Evolutionary conservation across 2,888 invertebrate genomes (phyloP).

Genomic region (Cremastinae sp.): DNA sequence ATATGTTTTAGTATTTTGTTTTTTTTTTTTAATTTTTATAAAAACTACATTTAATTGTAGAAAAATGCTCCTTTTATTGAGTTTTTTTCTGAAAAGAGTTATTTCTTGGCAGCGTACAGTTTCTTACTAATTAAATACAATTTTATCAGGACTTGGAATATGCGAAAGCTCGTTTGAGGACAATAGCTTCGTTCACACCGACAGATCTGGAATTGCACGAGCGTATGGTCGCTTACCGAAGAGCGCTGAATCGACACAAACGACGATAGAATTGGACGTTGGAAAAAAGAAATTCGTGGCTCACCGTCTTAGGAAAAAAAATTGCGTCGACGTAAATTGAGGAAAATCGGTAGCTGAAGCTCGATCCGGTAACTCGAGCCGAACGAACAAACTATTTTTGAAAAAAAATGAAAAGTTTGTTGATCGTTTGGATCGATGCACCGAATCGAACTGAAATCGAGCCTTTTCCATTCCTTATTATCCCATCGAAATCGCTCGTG

Average conservation of each 20-base stretch:
- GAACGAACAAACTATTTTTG: slow-evolving; percentile 79
- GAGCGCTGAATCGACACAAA: slow-evolving; percentile 54
- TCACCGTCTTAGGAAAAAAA: too few species aligned
- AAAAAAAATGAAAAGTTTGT: slow-evolving; percentile 76
- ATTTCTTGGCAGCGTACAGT: too few species aligned
- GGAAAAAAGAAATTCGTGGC: too few species aligned
- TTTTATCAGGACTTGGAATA: slow-evolving; percentile 72
- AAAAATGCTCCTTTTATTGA: too few species aligned
- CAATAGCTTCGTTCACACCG: slow-evolving; percentile 74
- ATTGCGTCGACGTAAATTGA: too few species aligned
- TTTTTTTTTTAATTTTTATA: slow-evolving; percentile 1
- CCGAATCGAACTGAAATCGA: slow-evolving; percentile 64
- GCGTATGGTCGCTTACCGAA: slow-evolving; percentile 69
- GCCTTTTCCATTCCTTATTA: too few species aligned
- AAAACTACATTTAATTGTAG: neutral
- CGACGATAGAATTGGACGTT: slow-evolving; percentile 22
- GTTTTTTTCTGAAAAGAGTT: too few species aligned
- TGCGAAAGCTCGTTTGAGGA: slow-evolving; percentile 74
- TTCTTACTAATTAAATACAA: too few species aligned
- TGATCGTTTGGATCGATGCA: slow-evolving; percentile 80
- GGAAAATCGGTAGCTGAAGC: too few species aligned
- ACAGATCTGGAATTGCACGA: slow-evolving; percentile 75
- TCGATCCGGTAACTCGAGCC: slow-evolving; percentile 79
- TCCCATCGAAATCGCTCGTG: neutral
- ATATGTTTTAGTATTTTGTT: slow-evolving; percentile 3